A percentile compares a stretch with the other conserved stretches of the same genome.
Evolutionary conservation across 1,140 invertebrate species (phyloP).

Genomic region (Ceratosolen solmsi): DNA sequence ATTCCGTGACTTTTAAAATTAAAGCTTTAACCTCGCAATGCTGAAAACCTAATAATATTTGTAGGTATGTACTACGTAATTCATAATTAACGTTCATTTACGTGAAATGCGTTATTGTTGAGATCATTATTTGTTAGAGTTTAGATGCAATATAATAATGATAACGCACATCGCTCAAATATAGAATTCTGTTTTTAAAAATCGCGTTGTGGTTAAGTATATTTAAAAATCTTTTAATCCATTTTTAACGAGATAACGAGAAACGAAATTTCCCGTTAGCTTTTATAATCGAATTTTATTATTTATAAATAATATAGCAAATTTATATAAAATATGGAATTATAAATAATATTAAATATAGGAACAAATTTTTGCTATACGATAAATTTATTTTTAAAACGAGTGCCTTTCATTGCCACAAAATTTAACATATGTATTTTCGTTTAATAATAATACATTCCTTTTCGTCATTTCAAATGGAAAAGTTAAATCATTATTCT

Average conservation of each 20-base stretch:
- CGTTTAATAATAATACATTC: too few relatives aligned
- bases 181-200: background rate
- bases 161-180: background rate
- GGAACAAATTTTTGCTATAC: too few relatives aligned
- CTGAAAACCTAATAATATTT: background rate
- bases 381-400: too few relatives aligned
- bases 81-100: conserved; percentile 41
- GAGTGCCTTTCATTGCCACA: too few relatives aligned
- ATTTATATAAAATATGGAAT: too few relatives aligned
- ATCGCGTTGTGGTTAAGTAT: background rate
- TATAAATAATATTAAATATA: too few relatives aligned
- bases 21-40: conserved; percentile 24
- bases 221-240: background rate
- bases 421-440: too few relatives aligned
- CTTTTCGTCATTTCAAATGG: too few relatives aligned
- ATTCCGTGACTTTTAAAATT: conserved; percentile 39
- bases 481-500: too few relatives aligned
- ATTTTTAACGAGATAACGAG: background rate
- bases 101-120: conserved; percentile 20
- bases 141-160: conserved; percentile 22
- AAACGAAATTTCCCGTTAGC: too few relatives aligned
- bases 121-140: conserved; percentile 27
- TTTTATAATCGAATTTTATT: too few relatives aligned
- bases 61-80: conserved; percentile 7
- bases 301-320: too few relatives aligned